Conservation (phyloP, 2,888 invertebrate species). For the Drosophila pseudotakahashii region DNA sequence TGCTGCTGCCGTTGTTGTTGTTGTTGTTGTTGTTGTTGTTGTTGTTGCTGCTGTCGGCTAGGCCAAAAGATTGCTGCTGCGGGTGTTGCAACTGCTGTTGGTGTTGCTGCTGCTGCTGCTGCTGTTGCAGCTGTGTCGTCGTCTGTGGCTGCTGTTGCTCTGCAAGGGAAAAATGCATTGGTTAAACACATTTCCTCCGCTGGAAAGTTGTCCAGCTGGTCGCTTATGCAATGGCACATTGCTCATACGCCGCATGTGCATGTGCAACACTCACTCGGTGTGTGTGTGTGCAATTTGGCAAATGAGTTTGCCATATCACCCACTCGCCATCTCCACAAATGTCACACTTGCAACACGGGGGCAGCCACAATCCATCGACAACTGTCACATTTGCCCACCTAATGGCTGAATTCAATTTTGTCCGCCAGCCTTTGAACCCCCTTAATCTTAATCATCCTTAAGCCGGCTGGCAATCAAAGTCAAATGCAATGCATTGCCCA, state of each 20-base stretch:
- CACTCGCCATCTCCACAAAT: slow-evolving; percentile 56
- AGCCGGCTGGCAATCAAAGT: slow-evolving; percentile 51
- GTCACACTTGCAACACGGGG: slow-evolving; percentile 18
- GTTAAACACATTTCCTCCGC: slow-evolving; percentile 44
- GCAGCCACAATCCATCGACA: slow-evolving; percentile 20
- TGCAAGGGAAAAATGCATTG: slow-evolving; percentile 65
- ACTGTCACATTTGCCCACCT: slow-evolving; percentile 26
- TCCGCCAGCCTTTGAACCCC: not conserved
- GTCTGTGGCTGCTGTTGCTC: slow-evolving; percentile 75
- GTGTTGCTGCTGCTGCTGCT: slow-evolving; percentile 38
- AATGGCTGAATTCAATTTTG: slow-evolving; percentile 21
- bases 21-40: slow-evolving; percentile 48
- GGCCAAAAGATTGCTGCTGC: slow-evolving; percentile 81
- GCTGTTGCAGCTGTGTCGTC: not conserved
- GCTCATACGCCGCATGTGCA: slow-evolving; percentile 52
- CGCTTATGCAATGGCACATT: slow-evolving; percentile 58
- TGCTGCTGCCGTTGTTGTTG: slow-evolving; percentile 50
- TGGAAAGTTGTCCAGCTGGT: slow-evolving; percentile 58
- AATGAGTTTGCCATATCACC: slow-evolving; percentile 62
- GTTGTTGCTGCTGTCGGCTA: slow-evolving; percentile 53
- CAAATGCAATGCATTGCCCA: slow-evolving; percentile 39
- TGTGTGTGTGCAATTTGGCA: slow-evolving; percentile 51
- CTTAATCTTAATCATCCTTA: slow-evolving; percentile 11
- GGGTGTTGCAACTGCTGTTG: slow-evolving; percentile 42
- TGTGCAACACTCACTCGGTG: too few species aligned